phyloP scores from a whole-genome alignment of 2,113 vertebrate genomes.

The Charina bottae region DNA sequence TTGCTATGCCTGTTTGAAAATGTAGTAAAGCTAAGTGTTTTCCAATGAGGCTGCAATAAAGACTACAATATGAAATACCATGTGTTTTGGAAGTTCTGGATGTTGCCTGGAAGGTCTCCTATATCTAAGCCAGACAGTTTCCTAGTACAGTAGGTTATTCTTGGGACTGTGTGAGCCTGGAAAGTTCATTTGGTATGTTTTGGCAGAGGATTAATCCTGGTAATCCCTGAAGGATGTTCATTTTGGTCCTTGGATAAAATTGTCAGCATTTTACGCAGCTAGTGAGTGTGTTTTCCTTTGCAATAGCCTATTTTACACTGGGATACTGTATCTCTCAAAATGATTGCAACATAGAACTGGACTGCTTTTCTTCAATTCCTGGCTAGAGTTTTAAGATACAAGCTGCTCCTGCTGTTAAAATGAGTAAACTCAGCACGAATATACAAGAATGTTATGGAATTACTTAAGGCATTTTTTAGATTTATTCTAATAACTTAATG shows the following conservation, averaged over 20 bases:
- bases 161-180: neutral
- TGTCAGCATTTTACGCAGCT: too few relatives aligned
- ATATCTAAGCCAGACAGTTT: neutral
- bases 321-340: too few relatives aligned
- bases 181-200: neutral
- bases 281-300: too few relatives aligned
- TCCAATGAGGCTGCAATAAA: neutral
- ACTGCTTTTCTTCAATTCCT: too few relatives aligned
- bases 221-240: too few relatives aligned
- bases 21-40: too few relatives aligned
- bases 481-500: neutral
- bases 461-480: neutral
- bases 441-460: neutral
- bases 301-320: too few relatives aligned
- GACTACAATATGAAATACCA: neutral
- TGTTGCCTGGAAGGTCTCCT: neutral
- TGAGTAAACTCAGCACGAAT: neutral
- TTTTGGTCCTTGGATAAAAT: too few relatives aligned
- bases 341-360: too few relatives aligned
- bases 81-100: neutral
- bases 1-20: neutral
- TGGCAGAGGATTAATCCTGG: neutral
- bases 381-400: too few relatives aligned
- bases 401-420: neutral
- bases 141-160: too few relatives aligned